A percentile compares a stretch with the other conserved stretches of the same genome.
phyloP scores from a whole-genome alignment of 92 coral and sea anemone genomes.

The Virgularia gustaviana region DNA sequence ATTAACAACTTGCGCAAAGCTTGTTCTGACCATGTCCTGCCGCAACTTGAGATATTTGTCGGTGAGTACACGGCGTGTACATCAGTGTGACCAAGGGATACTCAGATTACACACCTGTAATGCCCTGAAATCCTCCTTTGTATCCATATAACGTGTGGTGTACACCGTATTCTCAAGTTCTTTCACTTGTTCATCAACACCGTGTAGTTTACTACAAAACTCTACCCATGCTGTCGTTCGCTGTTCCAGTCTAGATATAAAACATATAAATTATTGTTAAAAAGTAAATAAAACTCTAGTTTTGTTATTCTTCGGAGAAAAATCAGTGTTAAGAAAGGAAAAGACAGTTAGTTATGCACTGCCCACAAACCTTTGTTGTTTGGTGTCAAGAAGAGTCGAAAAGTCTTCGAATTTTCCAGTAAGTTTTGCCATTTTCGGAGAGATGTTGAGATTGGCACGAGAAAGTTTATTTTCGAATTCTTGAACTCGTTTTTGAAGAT shows the following conservation, averaged over 20 bases:
- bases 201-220: constrained; percentile 25
- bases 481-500: constrained; percentile 54
- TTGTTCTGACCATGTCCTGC: too few species aligned
- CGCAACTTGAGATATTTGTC: too few species aligned
- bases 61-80: not conserved
- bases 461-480: constrained; percentile 57
- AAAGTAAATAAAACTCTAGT: not conserved
- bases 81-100: not conserved
- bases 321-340: too few species aligned
- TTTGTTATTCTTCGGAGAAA: too few species aligned
- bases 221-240: constrained; percentile 28
- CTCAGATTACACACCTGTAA: constrained; percentile 1
- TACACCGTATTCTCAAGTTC: constrained; percentile 11
- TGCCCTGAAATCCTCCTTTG: constrained; percentile 25
- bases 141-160: constrained; percentile 20
- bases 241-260: not conserved
- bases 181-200: constrained; percentile 13
- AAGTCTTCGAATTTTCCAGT: constrained; percentile 16
- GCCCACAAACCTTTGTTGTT: constrained; percentile 28
- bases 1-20: too few species aligned
- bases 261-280: not conserved
- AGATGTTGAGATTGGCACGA: constrained; percentile 32
- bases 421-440: constrained; percentile 32
- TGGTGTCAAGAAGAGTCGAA: constrained; percentile 4
- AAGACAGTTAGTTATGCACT: too few species aligned